Conservation (phyloP, 2,113 vertebrate genomes). For the Hippocampus barbouri region DNA sequence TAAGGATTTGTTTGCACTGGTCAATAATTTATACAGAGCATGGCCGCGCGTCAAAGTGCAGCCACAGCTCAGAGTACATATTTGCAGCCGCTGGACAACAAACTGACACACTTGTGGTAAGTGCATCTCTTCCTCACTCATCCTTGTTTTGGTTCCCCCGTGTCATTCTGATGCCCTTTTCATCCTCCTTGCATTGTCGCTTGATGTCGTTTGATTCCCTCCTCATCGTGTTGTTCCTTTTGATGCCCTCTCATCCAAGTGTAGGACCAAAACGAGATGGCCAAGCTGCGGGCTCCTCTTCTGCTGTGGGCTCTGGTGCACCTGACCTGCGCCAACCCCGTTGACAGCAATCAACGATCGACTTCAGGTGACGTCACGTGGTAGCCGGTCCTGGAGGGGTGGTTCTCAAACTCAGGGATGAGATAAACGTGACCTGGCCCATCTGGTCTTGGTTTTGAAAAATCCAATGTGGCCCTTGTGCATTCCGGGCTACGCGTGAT, state of each 20-base stretch:
- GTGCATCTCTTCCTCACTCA: too few species aligned
- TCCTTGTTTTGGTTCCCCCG: too few species aligned
- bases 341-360: not conserved
- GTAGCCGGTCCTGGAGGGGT: not conserved
- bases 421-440: not conserved
- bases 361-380: slow-evolving; percentile 2
- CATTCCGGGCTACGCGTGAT: not conserved
- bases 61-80: too few species aligned
- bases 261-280: slow-evolving; percentile 6
- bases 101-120: too few species aligned
- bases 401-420: not conserved
- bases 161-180: too few species aligned
- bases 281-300: not conserved
- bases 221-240: not conserved
- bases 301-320: slow-evolving; percentile 11
- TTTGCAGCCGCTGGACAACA: too few species aligned
- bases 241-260: not conserved
- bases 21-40: too few species aligned
- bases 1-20: too few species aligned
- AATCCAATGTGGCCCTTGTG: not conserved
- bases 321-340: slow-evolving; percentile 1
- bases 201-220: not conserved
- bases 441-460: too few species aligned
- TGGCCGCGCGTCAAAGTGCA: too few species aligned
- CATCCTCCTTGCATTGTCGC: too few species aligned